Percentiles rank a stretch among this genome's conserved stretches.
phyloP scores from a whole-genome alignment of 2,113 vertebrate species.

The Microtus montanus region DNA sequence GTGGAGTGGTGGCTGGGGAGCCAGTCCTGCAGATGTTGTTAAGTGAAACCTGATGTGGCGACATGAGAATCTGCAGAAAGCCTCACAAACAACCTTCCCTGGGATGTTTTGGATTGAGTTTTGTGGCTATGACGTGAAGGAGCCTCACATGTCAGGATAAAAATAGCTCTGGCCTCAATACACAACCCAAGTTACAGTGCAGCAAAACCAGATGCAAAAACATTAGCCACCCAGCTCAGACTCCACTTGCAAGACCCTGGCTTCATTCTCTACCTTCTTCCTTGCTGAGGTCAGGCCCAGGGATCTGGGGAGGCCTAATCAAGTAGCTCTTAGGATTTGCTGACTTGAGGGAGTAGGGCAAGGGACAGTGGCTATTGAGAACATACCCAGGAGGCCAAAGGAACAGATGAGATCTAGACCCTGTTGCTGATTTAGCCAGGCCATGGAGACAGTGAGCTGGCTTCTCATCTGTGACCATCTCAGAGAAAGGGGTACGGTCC shows the following conservation, averaged over 20 bases:
- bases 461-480: not conserved
- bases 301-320: not conserved
- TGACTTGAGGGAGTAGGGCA: not conserved
- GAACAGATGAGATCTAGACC: not conserved
- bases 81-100: conserved; percentile 78
- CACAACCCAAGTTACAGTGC: conserved; percentile 38
- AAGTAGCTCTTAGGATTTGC: not conserved
- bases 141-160: conserved; percentile 81
- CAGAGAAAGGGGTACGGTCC: not conserved
- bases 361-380: not conserved
- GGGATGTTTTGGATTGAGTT: conserved; percentile 85
- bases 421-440: not conserved
- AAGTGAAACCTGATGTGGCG: conserved; percentile 76
- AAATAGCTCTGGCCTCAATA: conserved; percentile 83
- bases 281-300: not conserved
- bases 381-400: not conserved
- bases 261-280: not conserved
- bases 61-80: conserved; percentile 73
- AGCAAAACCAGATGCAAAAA: conserved; percentile 84
- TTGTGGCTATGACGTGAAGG: conserved; percentile 73
- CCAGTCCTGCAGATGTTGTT: conserved; percentile 74
- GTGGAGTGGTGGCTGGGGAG: conserved; percentile 57
- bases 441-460: not conserved
- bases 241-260: conserved; percentile 15
- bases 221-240: conserved; percentile 53